These are phyloP conservation scores for Halictus ligatus DNA, from an alignment of 2,888 invertebrate species.

Conservation along the genomic window DNA sequence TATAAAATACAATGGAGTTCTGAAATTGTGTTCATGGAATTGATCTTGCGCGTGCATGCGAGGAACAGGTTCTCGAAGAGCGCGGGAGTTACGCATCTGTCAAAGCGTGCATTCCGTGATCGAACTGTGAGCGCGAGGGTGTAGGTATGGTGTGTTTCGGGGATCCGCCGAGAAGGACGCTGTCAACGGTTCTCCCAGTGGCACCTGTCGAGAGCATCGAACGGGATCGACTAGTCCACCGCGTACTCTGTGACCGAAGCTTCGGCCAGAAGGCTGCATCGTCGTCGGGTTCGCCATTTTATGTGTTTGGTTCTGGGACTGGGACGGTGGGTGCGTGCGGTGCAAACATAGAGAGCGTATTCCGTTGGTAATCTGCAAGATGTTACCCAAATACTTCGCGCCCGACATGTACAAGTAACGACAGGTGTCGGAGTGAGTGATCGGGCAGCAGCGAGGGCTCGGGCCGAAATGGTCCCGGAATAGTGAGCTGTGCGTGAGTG, in stretches of 20 bases:
- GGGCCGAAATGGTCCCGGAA: constrained; percentile 73
- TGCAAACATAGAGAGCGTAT: constrained; percentile 59
- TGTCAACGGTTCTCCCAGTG: constrained; percentile 11
- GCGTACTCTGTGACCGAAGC: constrained; percentile 60
- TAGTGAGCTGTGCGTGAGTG: constrained; percentile 72
- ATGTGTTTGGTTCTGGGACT: constrained; percentile 82
- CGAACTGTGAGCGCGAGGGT: neutral
- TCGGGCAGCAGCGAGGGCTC: constrained; percentile 66
- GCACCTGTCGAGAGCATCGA: constrained; percentile 36
- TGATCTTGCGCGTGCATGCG: neutral
- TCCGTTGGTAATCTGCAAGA: constrained; percentile 73
- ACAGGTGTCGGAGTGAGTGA: constrained; percentile 69
- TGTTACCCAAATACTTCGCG: constrained; percentile 78
- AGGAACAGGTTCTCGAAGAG: neutral
- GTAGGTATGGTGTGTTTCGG: neutral
- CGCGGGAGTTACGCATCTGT: neutral
- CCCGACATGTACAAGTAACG: constrained; percentile 82
- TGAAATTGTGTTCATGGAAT: neutral
- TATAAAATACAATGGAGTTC: neutral
- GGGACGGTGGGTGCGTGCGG: constrained; percentile 74
- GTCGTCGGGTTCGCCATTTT: constrained; percentile 81
- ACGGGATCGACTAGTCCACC: constrained; percentile 46
- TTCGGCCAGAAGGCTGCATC: constrained; percentile 75
- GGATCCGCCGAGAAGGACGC: neutral
- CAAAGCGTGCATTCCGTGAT: neutral